Conservation (phyloP, 2,888 invertebrate species). For the Rhaphigaster nebulosa region DNA sequence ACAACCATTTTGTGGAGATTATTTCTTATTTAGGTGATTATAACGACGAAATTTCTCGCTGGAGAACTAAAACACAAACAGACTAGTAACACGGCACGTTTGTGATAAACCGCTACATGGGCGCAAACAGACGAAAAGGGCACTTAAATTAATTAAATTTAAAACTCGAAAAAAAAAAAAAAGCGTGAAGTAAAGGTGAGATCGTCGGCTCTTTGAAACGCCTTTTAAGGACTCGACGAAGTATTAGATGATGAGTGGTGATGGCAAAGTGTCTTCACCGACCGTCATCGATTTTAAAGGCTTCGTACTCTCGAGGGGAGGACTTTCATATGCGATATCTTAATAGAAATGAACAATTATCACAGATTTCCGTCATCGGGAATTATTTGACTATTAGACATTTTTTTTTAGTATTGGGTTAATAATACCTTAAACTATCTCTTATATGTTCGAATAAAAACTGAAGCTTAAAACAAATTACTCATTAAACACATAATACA, state of each 20-base stretch:
- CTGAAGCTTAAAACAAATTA: no score
- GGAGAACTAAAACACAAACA: slow-evolving; percentile 7
- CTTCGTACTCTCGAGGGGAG: background rate
- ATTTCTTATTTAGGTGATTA: background rate
- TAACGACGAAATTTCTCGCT: background rate
- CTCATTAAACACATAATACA: no score
- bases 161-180: background rate
- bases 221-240: background rate
- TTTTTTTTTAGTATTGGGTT: background rate
- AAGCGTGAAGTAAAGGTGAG: background rate
- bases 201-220: background rate
- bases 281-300: slow-evolving; percentile 24
- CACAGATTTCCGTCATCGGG: background rate
- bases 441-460: no score
- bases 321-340: background rate
- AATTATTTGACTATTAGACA: background rate
- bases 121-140: background rate
- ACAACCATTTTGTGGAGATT: background rate
- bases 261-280: background rate
- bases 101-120: background rate
- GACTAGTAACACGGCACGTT: background rate
- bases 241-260: slow-evolving; percentile 34
- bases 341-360: background rate
- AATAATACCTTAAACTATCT: background rate
- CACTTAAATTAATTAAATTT: slow-evolving; percentile 41